Evolutionary conservation across 2,113 vertebrate species (phyloP), one percentile per base, ranked within the genome.

Genomic region (Periophthalmus modestus): DNA sequence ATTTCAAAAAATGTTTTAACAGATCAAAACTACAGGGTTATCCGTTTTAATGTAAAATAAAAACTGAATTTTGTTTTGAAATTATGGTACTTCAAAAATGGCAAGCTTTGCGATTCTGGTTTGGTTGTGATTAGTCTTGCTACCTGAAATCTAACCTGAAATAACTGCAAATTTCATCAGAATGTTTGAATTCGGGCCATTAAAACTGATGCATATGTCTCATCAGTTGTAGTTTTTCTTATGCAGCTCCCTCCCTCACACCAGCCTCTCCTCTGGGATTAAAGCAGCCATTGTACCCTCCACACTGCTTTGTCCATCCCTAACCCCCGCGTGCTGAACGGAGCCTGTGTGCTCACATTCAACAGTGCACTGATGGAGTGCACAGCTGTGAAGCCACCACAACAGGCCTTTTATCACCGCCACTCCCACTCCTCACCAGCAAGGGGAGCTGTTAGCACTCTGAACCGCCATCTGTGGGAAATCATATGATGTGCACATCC

Each of bases 381-480:
- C 43, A 21, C 85, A 88, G 77, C 84, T 86, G 86, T 7, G 33
- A 48, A 68, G 65, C 63, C 47, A 21, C 9, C n/a, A 77, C 74
- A 78, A 75, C 34, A 23, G 0, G 3, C 13, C 73, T 69, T 73
- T 77, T 2, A 72, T 78, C 1, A 23, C 3, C 15, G 13, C 0
- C 11, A 10, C 3, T 4, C 7, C 10, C 18, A 55, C 54, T 24
- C 39, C 0, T 14, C 1, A 5, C 75, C 84, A 82, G 63, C 81
- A 89, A 86, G 0, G 84, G 86, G 84, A 57, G 77, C 19, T 74
- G 62, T 10, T 69, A 47, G 2, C 21, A 10, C 9, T 13, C 28
- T 58, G 15, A 13, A 3, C 43, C 47, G 14, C 47, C 62, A 72
- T 11, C 0, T 63, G 67, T 21, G 3, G 2, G 5, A 0, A 72